Evolutionary conservation across 2,888 invertebrate species (phyloP).

Genomic region (Calliscelio sp.): DNA sequence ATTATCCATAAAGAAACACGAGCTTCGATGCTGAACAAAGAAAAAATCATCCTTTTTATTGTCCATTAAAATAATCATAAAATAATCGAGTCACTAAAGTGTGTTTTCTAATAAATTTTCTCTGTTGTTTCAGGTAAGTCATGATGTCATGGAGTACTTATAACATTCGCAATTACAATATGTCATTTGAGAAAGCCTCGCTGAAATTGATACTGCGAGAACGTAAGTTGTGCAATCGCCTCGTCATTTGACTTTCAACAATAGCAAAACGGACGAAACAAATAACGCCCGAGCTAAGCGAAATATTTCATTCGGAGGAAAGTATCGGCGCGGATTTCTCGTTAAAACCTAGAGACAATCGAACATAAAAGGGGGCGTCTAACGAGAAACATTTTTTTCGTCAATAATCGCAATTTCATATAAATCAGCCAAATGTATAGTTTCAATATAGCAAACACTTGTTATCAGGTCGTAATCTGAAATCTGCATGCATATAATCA

Average conservation of each 20-base stretch:
- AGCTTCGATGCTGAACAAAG: background rate
- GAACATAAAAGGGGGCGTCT: conserved; percentile 35
- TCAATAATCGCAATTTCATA: conserved; percentile 24
- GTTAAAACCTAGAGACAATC: conserved; percentile 46
- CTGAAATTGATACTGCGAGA: conserved; percentile 65
- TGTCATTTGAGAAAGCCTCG: conserved; percentile 70
- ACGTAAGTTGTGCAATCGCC: conserved; percentile 69
- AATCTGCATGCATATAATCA: too few species aligned
- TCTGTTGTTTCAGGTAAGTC: conserved; percentile 77
- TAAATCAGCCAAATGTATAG: background rate
- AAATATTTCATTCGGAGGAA: conserved; percentile 60
- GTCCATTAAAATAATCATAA: conserved; percentile 16
- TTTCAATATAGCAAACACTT: too few species aligned
- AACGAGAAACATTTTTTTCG: conserved; percentile 23
- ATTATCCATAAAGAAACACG: background rate
- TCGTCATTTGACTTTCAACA: conserved; percentile 67
- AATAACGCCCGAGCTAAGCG: conserved; percentile 33
- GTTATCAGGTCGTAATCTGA: too few species aligned
- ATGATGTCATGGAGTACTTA: conserved; percentile 74
- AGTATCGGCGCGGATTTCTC: conserved; percentile 53
- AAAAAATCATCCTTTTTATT: conserved; percentile 18
- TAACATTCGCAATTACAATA: conserved; percentile 68
- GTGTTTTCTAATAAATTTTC: conserved; percentile 55
- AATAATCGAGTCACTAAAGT: conserved; percentile 17
- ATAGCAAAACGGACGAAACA: conserved; percentile 45